These are phyloP conservation scores for Sycophila sp. DNA, from an alignment of 1,140 invertebrate genomes.

Conservation along the genomic window DNA sequence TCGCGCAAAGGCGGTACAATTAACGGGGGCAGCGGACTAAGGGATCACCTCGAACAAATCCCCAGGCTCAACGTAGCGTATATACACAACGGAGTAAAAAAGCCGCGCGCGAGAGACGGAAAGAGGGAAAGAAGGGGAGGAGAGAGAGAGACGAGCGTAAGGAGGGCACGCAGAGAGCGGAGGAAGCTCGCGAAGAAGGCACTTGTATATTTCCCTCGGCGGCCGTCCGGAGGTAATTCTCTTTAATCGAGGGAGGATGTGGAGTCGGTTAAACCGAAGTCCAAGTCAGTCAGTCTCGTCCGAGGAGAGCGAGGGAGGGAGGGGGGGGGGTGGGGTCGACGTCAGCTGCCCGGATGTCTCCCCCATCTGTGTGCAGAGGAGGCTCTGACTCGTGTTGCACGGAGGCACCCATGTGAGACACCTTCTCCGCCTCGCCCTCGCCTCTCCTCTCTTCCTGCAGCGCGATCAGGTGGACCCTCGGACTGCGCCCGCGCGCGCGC, in stretches of 20 bases:
- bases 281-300: slow-evolving; percentile 65
- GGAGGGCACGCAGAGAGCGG: neutral
- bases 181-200: neutral
- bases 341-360: slow-evolving; percentile 68
- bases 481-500: slow-evolving; percentile 42
- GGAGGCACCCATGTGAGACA: slow-evolving; percentile 67
- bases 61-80: slow-evolving; percentile 13
- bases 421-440: slow-evolving; percentile 54
- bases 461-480: slow-evolving; percentile 57
- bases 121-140: neutral
- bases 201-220: neutral
- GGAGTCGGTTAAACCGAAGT: slow-evolving; percentile 67
- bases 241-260: slow-evolving; percentile 67
- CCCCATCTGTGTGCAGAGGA: slow-evolving; percentile 57
- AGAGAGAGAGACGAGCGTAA: neutral
- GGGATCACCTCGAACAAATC: slow-evolving; percentile 17
- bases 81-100: neutral
- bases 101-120: neutral
- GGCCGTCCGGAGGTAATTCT: slow-evolving; percentile 60
- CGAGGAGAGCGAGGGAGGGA: slow-evolving; percentile 26
- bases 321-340: slow-evolving; percentile 41
- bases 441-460: neutral
- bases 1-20: too few species aligned
- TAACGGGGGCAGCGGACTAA: slow-evolving; percentile 23
- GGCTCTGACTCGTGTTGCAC: slow-evolving; percentile 57